Evolutionary conservation across 2,888 invertebrate species (phyloP).

Genomic region (Acrobasis repandana): DNA sequence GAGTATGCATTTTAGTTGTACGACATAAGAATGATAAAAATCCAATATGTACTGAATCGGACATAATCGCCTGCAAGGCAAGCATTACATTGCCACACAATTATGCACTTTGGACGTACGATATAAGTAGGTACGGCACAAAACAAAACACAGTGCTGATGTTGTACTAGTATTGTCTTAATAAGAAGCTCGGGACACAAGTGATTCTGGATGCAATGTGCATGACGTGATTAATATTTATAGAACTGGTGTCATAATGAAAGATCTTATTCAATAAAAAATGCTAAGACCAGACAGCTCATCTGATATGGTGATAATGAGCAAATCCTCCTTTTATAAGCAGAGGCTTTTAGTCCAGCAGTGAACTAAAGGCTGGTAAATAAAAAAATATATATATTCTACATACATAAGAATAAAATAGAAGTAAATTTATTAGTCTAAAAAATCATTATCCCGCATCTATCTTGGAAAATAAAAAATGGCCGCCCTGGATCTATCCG

Average conservation of each 20-base stretch:
- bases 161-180: not conserved
- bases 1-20: no score
- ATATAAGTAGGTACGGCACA: no score
- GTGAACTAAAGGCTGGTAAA: no score
- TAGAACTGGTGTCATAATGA: not conserved
- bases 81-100: no score
- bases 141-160: no score
- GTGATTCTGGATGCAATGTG: conserved; percentile 4
- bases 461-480: conserved; percentile 9
- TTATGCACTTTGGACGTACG: no score
- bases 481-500: conserved; percentile 12
- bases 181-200: conserved; percentile 16
- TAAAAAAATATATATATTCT: no score
- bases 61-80: not conserved
- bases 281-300: not conserved
- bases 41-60: not conserved
- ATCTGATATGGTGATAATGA: conserved; percentile 14
- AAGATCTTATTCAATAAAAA: not conserved
- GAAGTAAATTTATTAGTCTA: not conserved
- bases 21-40: no score
- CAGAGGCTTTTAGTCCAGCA: no score
- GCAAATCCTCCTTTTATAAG: no score
- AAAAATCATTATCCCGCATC: not conserved
- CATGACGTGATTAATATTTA: not conserved
- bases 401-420: no score